Conservation (phyloP, 2,888 invertebrate genomes). For the Dyspetes luteomarginatus region DNA sequence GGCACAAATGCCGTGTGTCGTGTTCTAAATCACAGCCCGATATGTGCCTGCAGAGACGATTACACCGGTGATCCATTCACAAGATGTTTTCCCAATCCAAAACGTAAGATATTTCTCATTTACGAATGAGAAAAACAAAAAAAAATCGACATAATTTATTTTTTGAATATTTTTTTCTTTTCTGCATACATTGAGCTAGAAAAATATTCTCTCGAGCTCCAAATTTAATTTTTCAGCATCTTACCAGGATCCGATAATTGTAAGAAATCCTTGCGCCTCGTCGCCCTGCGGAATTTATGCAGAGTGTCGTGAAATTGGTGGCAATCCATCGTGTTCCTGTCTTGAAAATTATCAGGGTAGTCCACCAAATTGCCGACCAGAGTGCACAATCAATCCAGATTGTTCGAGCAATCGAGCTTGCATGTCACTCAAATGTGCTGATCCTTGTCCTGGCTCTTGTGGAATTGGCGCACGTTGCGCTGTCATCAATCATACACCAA, state of each 20-base stretch:
- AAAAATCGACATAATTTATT: too few species aligned
- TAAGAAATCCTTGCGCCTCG: slow-evolving; percentile 89
- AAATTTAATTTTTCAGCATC: slow-evolving; percentile 85
- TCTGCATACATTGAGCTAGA: too few species aligned
- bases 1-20: slow-evolving; percentile 92
- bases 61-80: slow-evolving; percentile 91
- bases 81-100: slow-evolving; percentile 87
- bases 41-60: slow-evolving; percentile 91
- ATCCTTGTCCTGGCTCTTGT: slow-evolving; percentile 85
- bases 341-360: slow-evolving; percentile 90
- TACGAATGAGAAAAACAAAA: too few species aligned
- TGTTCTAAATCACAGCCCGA: slow-evolving; percentile 92
- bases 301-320: slow-evolving; percentile 90
- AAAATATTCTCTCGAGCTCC: too few species aligned
- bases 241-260: slow-evolving; percentile 71
- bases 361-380: slow-evolving; percentile 92
- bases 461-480: slow-evolving; percentile 91
- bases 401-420: slow-evolving; percentile 85
- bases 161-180: too few species aligned
- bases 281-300: slow-evolving; percentile 94
- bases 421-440: slow-evolving; percentile 84
- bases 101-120: slow-evolving; percentile 86
- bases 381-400: slow-evolving; percentile 90
- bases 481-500: slow-evolving; percentile 92
- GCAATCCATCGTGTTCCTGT: slow-evolving; percentile 93